Conservation (phyloP, 1,140 invertebrate genomes). For the Leptoteleia sp. region DNA sequence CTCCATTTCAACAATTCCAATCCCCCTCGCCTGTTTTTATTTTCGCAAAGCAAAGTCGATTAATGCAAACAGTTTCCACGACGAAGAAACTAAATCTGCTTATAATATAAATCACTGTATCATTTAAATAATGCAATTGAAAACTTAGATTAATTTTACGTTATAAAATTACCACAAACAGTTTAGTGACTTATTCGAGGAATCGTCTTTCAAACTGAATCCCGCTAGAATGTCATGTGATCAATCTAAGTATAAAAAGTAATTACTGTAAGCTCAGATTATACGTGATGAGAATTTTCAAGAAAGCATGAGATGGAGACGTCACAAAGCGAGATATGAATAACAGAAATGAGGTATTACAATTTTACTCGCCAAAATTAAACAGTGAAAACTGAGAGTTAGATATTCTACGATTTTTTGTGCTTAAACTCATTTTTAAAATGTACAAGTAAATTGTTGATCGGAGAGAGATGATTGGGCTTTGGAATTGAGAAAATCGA, state of each 20-base stretch:
- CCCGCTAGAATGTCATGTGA: neutral
- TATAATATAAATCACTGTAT: no score
- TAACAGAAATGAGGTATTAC: conserved; percentile 16
- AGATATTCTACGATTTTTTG: neutral
- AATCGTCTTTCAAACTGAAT: no score
- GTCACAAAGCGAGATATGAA: conserved; percentile 25
- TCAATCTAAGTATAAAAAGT: conserved; percentile 13
- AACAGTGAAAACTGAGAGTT: conserved; percentile 13
- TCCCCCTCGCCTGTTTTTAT: neutral
- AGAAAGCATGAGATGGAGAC: conserved; percentile 3
- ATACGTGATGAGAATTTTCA: conserved; percentile 18
- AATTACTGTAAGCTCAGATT: conserved; percentile 13
- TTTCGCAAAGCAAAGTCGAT: neutral
- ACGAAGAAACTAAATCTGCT: no score
- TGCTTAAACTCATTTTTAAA: neutral
- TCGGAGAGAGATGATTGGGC: neutral
- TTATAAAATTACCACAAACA: no score
- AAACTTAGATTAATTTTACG: no score
- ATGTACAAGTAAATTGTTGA: conserved; percentile 8
- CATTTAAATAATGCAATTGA: no score
- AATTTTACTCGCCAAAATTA: conserved; percentile 11
- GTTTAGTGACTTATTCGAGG: no score
- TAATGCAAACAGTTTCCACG: neutral
- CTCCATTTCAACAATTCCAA: no score
- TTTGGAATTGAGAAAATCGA: neutral